Evolutionary conservation across 2,888 invertebrate genomes (phyloP).

Genomic region (Lasioglossum villosulum): DNA sequence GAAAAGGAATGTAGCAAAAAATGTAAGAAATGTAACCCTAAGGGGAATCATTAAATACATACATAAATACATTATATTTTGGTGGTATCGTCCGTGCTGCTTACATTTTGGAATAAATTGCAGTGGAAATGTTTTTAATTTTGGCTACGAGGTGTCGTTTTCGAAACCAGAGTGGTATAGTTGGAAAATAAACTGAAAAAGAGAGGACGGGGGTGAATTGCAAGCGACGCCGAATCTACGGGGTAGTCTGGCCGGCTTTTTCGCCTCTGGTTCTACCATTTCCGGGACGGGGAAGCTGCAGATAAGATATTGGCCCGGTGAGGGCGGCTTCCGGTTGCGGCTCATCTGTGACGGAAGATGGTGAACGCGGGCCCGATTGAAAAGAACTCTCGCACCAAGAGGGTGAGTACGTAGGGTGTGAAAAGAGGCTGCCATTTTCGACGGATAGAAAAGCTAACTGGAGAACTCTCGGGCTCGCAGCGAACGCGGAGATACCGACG

Average conservation of each 20-base stretch:
- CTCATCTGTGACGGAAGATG: slow-evolving; percentile 46
- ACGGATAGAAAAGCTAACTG: slow-evolving; percentile 34
- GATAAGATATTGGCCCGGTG: slow-evolving; percentile 51
- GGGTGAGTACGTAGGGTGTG: slow-evolving; percentile 9
- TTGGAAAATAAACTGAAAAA: slow-evolving; percentile 50
- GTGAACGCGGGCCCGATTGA: slow-evolving; percentile 30
- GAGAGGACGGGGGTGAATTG: not conserved
- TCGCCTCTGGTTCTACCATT: slow-evolving; percentile 41
- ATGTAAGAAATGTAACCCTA: too few relatives aligned
- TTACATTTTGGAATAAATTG: not conserved
- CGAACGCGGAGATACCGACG: slow-evolving; percentile 15
- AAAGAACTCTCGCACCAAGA: slow-evolving; percentile 31
- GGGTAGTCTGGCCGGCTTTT: not conserved
- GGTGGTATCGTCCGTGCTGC: not conserved
- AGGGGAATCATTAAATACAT: too few relatives aligned
- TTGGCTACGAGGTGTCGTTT: not conserved
- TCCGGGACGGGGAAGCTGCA: slow-evolving; percentile 40
- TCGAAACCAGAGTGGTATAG: slow-evolving; percentile 18
- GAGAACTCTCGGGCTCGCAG: not conserved
- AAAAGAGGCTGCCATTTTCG: slow-evolving; percentile 32
- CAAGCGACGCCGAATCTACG: slow-evolving; percentile 33
- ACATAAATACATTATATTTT: too few relatives aligned
- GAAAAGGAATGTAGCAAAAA: too few relatives aligned
- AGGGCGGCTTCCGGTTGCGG: slow-evolving; percentile 44
- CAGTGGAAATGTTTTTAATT: not conserved